Base-by-base conservation (phyloP, 2,888 invertebrate genomes). In the Plutella xylostella region DNA sequence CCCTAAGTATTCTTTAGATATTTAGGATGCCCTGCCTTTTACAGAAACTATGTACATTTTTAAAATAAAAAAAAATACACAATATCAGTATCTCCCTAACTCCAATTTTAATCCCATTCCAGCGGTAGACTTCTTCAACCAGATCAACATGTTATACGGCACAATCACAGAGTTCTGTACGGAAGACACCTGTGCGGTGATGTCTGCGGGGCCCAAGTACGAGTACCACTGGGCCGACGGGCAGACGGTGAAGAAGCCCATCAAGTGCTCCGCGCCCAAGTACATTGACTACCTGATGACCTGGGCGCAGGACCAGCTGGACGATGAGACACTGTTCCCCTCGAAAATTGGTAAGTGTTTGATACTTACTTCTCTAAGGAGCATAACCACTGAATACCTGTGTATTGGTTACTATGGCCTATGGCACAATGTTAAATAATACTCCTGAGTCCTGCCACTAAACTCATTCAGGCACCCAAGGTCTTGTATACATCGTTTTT, bases 181-280 rank as follows among this genome's bases (percentile, higher is more conserved):
- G 3, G 97, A 97, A 73, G 95, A 97, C 63, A 94, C 94, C 55
- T 98, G 97, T 78, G 92, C 94, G 9, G 97, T 98, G 57, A 98
- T 99, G 98, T 97, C 97, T 9, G 98, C 98, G 12, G 98, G 98
- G 35, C 97, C 98, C 52, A 97, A 98, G 83, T 98, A 98, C 71
- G 98, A 99, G 83, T 99, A 99, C 82, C 98, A 98, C 79, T 99
- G 99, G 99, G 98, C 98, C 0, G 98, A 98, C 79, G 98, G 98
- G 1, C 94, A 95, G 65, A 96, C 96, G 0, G 96, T 98, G 20
- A 96, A 98, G 77, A 98, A 98, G 72, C 98, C 98, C 35, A 98
- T 98, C 62, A 98, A 98, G 84, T 98, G 97, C 85, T 98, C 97
- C 40, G 98, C 98, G 45, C 98, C 98, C 43, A 97, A 97, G 79